Conservation (phyloP, 2,113 vertebrate species). For the Hepsetus odoe region DNA sequence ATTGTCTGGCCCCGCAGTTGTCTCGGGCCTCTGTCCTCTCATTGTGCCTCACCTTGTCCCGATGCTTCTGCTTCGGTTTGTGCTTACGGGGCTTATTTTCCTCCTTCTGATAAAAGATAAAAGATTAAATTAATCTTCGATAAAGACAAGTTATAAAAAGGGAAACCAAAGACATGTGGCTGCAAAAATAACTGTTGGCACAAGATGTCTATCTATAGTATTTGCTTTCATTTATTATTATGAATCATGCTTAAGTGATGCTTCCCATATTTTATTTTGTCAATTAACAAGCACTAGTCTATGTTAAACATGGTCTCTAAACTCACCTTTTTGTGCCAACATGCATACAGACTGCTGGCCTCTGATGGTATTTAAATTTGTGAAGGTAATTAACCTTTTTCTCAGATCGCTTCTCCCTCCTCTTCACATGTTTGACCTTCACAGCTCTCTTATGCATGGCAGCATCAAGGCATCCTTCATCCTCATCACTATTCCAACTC, state of each 20-base stretch:
- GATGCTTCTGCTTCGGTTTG: slow-evolving; percentile 91
- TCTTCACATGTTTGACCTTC: slow-evolving; percentile 93
- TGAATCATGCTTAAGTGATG: neutral
- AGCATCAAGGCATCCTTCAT: slow-evolving; percentile 83
- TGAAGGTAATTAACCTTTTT: slow-evolving; percentile 78
- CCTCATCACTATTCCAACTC: slow-evolving; percentile 87
- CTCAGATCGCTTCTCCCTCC: slow-evolving; percentile 92
- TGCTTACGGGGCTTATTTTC: slow-evolving; percentile 79
- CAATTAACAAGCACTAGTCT: neutral
- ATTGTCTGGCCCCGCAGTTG: slow-evolving; percentile 77
- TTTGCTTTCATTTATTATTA: neutral
- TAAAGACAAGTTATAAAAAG: neutral
- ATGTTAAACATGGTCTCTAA: neutral
- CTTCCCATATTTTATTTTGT: neutral
- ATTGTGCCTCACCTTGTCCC: slow-evolving; percentile 81
- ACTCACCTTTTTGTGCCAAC: neutral
- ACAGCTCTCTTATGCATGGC: slow-evolving; percentile 87
- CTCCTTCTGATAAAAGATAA: slow-evolving; percentile 79
- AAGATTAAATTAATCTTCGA: neutral
- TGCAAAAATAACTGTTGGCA: no score
- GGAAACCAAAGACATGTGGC: neutral
- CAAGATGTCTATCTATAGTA: neutral
- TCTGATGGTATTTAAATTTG: neutral
- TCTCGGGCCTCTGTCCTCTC: slow-evolving; percentile 80
- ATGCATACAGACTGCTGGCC: neutral